Conservation (phyloP, 2,113 vertebrate species). For the Syngnathus typhle region DNA sequence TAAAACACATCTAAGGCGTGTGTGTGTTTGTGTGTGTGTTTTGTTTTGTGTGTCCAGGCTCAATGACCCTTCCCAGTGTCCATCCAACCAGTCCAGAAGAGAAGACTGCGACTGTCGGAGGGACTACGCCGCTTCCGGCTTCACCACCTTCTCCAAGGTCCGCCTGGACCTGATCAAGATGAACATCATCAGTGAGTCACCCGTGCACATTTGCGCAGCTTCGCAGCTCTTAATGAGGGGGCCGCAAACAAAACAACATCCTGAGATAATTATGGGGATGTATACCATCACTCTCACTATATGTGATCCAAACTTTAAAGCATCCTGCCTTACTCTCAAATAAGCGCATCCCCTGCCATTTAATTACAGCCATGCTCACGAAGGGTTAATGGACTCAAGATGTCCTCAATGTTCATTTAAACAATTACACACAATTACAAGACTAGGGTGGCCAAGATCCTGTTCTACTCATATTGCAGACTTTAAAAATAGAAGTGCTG, state of each 20-base stretch:
- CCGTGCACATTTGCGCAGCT: constrained; percentile 17
- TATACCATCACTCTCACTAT: constrained; percentile 22
- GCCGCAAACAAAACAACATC: constrained; percentile 24
- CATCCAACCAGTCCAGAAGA: constrained; percentile 82
- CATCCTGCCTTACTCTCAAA: constrained; percentile 32
- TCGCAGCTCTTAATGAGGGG: constrained; percentile 4
- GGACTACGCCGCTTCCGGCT: constrained; percentile 86
- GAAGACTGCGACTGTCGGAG: constrained; percentile 88
- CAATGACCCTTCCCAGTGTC: constrained; percentile 91
- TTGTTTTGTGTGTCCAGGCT: constrained; percentile 66
- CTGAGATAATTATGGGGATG: constrained; percentile 31
- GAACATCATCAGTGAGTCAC: constrained; percentile 89
- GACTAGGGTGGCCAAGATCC: constrained; percentile 41
- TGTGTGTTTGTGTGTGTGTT: constrained; percentile 9
- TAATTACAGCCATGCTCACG: constrained; percentile 51
- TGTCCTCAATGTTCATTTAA: constrained; percentile 54
- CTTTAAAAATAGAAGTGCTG: constrained; percentile 23
- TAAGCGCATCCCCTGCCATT: constrained; percentile 46
- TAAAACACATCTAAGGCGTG: constrained; percentile 19
- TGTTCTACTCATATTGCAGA: constrained; percentile 41
- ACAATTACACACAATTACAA: constrained; percentile 45
- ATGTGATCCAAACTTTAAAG: constrained; percentile 6
- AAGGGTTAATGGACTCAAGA: constrained; percentile 75
- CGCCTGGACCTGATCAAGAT: constrained; percentile 85
- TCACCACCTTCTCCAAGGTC: constrained; percentile 89